A percentile compares a stretch with the other conserved stretches of the same genome.
phyloP scores from a whole-genome alignment of 2,113 vertebrate species.

The Himantopus leucocephalus region DNA sequence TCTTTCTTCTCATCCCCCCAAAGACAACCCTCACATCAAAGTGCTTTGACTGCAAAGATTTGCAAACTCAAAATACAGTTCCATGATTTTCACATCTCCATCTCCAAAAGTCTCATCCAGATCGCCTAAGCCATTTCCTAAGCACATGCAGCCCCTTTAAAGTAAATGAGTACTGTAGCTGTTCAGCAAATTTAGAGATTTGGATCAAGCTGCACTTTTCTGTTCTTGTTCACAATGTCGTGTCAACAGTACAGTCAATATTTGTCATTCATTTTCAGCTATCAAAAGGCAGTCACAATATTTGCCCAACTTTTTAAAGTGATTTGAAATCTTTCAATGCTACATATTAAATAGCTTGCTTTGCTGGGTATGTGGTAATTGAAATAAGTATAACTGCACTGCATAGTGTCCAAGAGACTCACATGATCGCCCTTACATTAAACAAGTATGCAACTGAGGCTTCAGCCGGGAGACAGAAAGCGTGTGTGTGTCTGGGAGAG shows the following conservation, averaged over 20 bases:
- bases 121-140: not conserved
- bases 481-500: not conserved
- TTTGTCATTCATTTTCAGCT: not conserved
- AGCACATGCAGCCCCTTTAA: not conserved
- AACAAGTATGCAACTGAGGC: not conserved
- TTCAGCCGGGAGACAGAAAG: not conserved
- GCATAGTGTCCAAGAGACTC: not conserved
- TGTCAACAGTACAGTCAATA: not conserved
- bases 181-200: not conserved
- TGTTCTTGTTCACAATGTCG: not conserved
- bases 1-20: not conserved
- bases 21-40: not conserved
- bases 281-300: not conserved
- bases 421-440: accelerated
- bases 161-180: not conserved
- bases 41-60: not conserved
- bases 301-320: not conserved
- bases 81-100: not conserved
- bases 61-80: not conserved
- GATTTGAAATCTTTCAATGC: not conserved
- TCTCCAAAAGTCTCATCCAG: not conserved
- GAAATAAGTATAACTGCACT: accelerated
- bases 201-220: not conserved
- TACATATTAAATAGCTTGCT: accelerated
- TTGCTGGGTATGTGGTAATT: not conserved